Evolutionary conservation across 1,140 invertebrate species (phyloP).

Genomic region (Dysdera silvatica): DNA sequence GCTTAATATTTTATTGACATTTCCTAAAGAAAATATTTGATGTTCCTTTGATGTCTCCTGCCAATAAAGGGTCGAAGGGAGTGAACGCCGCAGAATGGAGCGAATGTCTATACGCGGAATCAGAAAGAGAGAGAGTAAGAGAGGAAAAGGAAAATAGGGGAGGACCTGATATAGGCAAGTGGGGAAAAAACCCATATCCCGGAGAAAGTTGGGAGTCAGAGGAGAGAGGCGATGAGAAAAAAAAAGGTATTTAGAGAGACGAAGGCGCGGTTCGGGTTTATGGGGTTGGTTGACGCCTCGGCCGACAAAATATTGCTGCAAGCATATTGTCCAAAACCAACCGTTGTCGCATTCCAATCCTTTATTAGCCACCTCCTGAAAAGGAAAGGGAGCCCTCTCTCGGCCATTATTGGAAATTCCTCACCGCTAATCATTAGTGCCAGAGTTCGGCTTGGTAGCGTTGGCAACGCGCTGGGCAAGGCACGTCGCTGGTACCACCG

Average conservation of each 20-base stretch:
- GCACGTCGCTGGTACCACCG: constrained; percentile 1
- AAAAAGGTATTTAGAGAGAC: too few relatives aligned
- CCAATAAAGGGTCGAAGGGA: too few relatives aligned
- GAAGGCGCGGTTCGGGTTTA: too few relatives aligned
- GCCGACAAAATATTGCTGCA: constrained; percentile 33
- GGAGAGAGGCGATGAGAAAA: constrained; percentile 18
- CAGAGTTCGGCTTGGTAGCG: background rate
- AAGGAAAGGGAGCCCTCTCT: constrained; percentile 13
- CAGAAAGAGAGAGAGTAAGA: too few relatives aligned
- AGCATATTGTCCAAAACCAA: constrained; percentile 33
- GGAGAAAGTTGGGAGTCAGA: constrained; percentile 10
- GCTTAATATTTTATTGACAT: too few relatives aligned
- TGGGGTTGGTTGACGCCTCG: constrained; percentile 30
- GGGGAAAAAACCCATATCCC: too few relatives aligned
- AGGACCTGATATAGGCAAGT: too few relatives aligned
- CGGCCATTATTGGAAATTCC: constrained; percentile 32
- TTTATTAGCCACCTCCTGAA: constrained; percentile 30
- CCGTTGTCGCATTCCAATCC: constrained; percentile 30
- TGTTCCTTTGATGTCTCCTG: too few relatives aligned
- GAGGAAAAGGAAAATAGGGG: too few relatives aligned
- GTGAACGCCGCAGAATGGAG: too few relatives aligned
- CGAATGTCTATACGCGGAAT: too few relatives aligned
- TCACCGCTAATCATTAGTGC: constrained; percentile 23
- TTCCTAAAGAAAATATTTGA: too few relatives aligned
- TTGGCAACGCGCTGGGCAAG: constrained; percentile 1